Evolutionary conservation across 2,113 vertebrate genomes (phyloP).

Genomic region (Amphiprion percula): DNA sequence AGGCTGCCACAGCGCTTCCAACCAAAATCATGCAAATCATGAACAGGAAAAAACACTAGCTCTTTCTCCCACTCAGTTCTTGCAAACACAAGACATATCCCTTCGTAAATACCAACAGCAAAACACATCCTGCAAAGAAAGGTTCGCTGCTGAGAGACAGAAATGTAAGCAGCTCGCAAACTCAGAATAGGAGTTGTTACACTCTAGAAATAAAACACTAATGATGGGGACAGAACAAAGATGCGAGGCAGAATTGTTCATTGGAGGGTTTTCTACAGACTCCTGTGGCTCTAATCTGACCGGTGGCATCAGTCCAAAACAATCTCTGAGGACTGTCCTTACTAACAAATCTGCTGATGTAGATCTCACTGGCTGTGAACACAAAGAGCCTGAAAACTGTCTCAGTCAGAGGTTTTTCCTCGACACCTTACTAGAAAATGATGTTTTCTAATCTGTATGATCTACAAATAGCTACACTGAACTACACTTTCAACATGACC

Average conservation of each 20-base stretch:
- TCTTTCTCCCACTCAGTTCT: constrained; percentile 29
- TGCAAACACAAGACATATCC: constrained; percentile 47
- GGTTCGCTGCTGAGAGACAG: constrained; percentile 29
- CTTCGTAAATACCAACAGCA: constrained; percentile 53
- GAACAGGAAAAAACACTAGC: constrained; percentile 38
- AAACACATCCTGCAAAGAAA: constrained; percentile 35
- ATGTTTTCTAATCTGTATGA: neutral
- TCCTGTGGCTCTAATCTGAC: constrained; percentile 33
- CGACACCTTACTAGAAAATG: too few relatives aligned
- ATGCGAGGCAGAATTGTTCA: constrained; percentile 1
- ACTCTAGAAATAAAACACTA: constrained; percentile 22
- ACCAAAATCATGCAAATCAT: constrained; percentile 55
- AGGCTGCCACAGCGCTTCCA: constrained; percentile 37
- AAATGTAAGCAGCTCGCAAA: constrained; percentile 47
- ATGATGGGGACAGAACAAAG: constrained; percentile 27
- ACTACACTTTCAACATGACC: neutral
- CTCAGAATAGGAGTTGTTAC: constrained; percentile 34
- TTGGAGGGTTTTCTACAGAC: constrained; percentile 17
- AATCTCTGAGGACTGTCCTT: constrained; percentile 2
- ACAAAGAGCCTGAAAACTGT: neutral
- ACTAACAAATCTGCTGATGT: constrained; percentile 19
- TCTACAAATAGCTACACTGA: neutral
- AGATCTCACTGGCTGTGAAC: neutral
- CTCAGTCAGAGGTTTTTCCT: neutral
- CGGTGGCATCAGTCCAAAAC: constrained; percentile 9